These are phyloP conservation scores for Yponomeuta plumbellus DNA, from an alignment of 2,888 invertebrate genomes.

Conservation along the genomic window DNA sequence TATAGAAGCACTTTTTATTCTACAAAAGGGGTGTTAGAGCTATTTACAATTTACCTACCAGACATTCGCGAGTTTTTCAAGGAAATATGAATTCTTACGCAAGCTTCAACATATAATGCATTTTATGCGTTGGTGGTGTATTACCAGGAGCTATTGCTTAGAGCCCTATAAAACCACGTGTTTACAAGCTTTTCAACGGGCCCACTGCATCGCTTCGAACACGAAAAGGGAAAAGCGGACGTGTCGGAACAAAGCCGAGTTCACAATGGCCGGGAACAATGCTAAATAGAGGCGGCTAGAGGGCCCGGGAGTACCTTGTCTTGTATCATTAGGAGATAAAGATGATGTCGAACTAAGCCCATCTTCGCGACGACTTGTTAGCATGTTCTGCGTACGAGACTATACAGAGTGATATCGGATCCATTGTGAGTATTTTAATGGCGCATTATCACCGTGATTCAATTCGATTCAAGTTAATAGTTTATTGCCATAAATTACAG, in stretches of 20 bases:
- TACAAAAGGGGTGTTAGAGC: too few relatives aligned
- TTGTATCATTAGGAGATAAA: constrained; percentile 68
- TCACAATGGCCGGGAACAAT: constrained; percentile 69
- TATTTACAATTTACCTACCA: too few relatives aligned
- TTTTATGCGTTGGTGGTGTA: neutral
- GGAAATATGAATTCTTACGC: too few relatives aligned
- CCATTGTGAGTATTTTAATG: too few relatives aligned
- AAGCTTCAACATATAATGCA: too few relatives aligned
- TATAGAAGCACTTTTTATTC: too few relatives aligned
- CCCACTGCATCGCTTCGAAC: constrained; percentile 48
- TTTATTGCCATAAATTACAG: too few relatives aligned
- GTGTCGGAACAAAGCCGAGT: constrained; percentile 66
- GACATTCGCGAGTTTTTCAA: too few relatives aligned
- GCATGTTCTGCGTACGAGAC: neutral
- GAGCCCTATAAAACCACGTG: neutral
- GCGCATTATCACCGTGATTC: too few relatives aligned
- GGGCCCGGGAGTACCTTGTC: constrained; percentile 23
- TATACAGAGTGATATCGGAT: neutral
- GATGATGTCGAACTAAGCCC: constrained; percentile 31
- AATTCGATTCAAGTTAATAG: too few relatives aligned
- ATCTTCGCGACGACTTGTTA: constrained; percentile 19
- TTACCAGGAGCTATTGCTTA: too few relatives aligned
- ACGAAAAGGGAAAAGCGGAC: constrained; percentile 58
- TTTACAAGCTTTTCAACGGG: neutral
- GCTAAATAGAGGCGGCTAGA: constrained; percentile 59